Base-by-base conservation (phyloP, 2,113 vertebrate species). In the Tyto alba region DNA sequence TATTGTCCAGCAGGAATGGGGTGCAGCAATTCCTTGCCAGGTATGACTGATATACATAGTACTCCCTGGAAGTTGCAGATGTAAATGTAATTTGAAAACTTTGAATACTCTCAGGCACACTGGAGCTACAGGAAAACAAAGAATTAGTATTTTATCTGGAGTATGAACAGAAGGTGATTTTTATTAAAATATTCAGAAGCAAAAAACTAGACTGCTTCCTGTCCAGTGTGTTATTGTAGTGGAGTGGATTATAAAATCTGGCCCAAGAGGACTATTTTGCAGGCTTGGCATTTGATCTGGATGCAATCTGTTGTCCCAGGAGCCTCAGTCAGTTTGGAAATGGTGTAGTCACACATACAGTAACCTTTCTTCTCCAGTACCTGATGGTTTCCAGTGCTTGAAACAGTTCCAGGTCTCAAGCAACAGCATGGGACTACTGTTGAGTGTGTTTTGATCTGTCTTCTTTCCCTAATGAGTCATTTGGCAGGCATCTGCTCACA, bases 1-100 rank as follows among this genome's bases (percentile, higher is more conserved):
- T 32, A 98, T 99, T 14, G 99, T 99, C 23, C 99, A 99, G 95
- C 99, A 99, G 94, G 99, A 99, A 79, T 99, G 99, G 99, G 99
- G 99, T 4, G 98, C 98, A 68, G 97, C 98, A 13, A 99, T 99
- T 97, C 99, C 99, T 62, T 99, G 99, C 96, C 99, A 99, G 99
- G 99, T 99, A 96, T 4, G 41, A 91, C 29, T 74, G 34, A 53
- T 59, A 4, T n/a, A 4, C 17, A 86, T 43, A 19, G 13, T 68
- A 27, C 18, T 68, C 27, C 30, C 38, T 89, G 21, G 26, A 26
- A 89, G 26, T 16, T 69, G 56, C 50, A 84, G 34, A 62, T 63
- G 27, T 3, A 30, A 67, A n/a, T 40, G 50, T 48, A 10, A 48
- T 59, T 71, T 63, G 80, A 21, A 57, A 72, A 32, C 12, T 64